Evolutionary conservation across 1,140 invertebrate genomes (phyloP).

Genomic region (Lerema accius): DNA sequence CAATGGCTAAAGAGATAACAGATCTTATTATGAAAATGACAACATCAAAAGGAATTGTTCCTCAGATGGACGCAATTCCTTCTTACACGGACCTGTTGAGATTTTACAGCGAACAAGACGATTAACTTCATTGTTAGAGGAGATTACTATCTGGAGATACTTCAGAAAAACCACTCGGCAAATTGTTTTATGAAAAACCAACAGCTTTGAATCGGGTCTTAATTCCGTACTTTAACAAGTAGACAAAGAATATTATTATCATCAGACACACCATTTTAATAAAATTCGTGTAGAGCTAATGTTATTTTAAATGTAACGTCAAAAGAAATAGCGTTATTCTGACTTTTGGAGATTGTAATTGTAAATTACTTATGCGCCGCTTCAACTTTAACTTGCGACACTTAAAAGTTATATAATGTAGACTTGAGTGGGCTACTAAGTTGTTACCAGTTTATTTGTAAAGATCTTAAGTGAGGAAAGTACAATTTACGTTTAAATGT

Average conservation of each 20-base stretch:
- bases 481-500: not conserved
- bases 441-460: not conserved
- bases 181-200: constrained; percentile 31
- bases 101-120: constrained; percentile 31
- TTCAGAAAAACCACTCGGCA: constrained; percentile 18
- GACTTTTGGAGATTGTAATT: no score
- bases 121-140: constrained; percentile 29
- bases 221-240: constrained; percentile 3
- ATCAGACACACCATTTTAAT: no score
- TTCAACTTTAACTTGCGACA: not conserved
- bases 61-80: constrained; percentile 31
- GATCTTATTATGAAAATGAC: constrained; percentile 33
- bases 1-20: constrained; percentile 29
- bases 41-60: constrained; percentile 30
- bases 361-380: no score
- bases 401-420: not conserved
- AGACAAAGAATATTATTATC: not conserved
- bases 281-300: no score
- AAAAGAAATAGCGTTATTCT: no score
- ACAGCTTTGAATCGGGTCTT: constrained; percentile 10
- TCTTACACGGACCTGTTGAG: constrained; percentile 32
- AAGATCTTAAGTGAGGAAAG: not conserved
- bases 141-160: constrained; percentile 28
- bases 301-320: no score
- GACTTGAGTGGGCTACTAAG: not conserved